phyloP scores from a whole-genome alignment of 2,888 invertebrate genomes.

The Tetranychus piercei region DNA sequence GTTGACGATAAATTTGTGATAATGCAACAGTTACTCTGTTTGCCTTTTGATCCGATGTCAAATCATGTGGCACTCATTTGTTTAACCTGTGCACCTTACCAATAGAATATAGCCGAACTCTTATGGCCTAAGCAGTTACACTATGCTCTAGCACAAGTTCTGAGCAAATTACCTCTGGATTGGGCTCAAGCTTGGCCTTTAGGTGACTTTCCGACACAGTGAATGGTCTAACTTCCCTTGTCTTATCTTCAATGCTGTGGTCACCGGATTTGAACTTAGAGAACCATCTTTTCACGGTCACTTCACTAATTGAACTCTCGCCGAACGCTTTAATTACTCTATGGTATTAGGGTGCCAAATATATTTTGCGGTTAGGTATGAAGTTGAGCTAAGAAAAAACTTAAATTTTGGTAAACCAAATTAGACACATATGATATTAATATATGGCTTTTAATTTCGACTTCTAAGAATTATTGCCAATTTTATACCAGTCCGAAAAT shows the following conservation, averaged over 20 bases:
- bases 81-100: neutral
- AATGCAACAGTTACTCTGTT: neutral
- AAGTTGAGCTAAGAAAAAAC: too few species aligned
- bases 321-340: neutral
- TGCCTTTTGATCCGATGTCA: neutral
- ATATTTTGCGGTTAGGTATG: too few species aligned
- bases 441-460: too few species aligned
- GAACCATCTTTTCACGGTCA: neutral
- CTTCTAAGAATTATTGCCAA: too few species aligned
- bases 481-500: too few species aligned
- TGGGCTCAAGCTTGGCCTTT: neutral
- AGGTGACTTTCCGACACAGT: neutral
- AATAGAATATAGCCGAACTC: neutral
- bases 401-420: too few species aligned
- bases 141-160: slow-evolving; percentile 11
- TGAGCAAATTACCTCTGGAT: neutral
- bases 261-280: neutral
- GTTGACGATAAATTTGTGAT: neutral
- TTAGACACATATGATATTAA: too few species aligned
- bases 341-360: too few species aligned
- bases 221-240: slow-evolving; percentile 3
- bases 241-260: slow-evolving; percentile 3
- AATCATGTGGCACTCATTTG: slow-evolving; percentile 5
- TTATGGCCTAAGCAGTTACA: neutral
- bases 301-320: neutral